phyloP scores from a whole-genome alignment of 2,797 vertebrate species.

The Tokudaia tokunoshimensis region DNA sequence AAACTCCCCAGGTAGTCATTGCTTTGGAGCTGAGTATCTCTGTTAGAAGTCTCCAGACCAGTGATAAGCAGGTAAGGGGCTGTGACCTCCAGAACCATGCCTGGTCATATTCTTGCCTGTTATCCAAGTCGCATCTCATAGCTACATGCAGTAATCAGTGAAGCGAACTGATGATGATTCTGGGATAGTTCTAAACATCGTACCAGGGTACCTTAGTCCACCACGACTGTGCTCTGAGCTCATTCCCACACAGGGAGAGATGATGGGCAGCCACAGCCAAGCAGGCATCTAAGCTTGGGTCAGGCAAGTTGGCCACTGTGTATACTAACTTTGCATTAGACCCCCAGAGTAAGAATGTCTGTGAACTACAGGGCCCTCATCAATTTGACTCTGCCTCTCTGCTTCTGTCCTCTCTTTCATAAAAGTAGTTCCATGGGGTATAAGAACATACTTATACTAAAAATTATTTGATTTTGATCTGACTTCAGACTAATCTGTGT shows the following conservation, averaged over 20 bases:
- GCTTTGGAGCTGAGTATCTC: background rate
- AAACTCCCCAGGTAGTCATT: too few species aligned
- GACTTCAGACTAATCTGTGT: slow-evolving; percentile 14
- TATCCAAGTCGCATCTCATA: background rate
- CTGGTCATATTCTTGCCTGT: background rate
- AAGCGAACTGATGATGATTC: background rate
- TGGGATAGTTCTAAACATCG: background rate
- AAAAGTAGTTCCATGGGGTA: slow-evolving; percentile 23
- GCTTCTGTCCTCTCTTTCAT: background rate
- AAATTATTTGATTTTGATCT: background rate
- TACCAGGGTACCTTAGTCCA: background rate
- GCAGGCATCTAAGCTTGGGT: background rate
- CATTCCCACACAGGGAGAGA: fast-evolving
- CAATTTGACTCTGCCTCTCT: background rate
- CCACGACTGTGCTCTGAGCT: background rate
- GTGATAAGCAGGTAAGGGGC: background rate
- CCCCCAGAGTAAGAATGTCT: background rate
- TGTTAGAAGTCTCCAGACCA: background rate
- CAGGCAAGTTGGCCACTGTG: background rate
- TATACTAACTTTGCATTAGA: background rate
- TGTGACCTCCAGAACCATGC: background rate
- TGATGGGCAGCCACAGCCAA: background rate
- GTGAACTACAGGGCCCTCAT: background rate
- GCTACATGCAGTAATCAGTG: background rate
- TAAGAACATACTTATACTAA: slow-evolving; percentile 1